A percentile compares a stretch with the other conserved stretches of the same genome.
Evolutionary conservation across 1,140 invertebrate genomes (phyloP).

Genomic region (Pristionchus pacificus): DNA sequence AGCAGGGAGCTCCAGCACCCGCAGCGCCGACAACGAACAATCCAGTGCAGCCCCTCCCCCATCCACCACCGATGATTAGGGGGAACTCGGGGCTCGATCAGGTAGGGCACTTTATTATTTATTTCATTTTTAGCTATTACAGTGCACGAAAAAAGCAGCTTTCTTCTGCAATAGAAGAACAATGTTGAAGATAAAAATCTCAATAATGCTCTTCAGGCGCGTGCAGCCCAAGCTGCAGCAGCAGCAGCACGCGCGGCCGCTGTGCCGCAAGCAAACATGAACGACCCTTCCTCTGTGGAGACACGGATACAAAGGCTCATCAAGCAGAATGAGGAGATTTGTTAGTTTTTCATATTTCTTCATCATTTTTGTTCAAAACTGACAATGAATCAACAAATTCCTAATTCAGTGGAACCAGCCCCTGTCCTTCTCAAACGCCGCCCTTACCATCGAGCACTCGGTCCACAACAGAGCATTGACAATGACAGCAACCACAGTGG

Average conservation of each 20-base stretch:
- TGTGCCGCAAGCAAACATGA: slow-evolving; percentile 8
- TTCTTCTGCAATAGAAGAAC: neutral
- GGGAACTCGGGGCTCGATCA: neutral
- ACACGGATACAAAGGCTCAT: slow-evolving; percentile 15
- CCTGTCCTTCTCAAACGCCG: slow-evolving; percentile 31
- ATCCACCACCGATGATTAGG: neutral
- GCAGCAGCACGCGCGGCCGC: slow-evolving; percentile 1
- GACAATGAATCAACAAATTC: neutral
- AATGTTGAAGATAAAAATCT: neutral
- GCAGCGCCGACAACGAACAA: neutral
- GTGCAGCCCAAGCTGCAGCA: neutral
- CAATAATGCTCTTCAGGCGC: neutral
- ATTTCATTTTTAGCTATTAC: neutral
- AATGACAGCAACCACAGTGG: slow-evolving; percentile 34
- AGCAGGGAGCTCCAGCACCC: neutral
- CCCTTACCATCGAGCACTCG: slow-evolving; percentile 36
- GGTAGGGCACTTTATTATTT: neutral
- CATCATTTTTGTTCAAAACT: neutral
- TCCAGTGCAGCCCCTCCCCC: neutral
- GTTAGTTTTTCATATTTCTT: slow-evolving; percentile 16
- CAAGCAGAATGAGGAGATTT: slow-evolving; percentile 6
- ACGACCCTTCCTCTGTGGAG: slow-evolving; percentile 4
- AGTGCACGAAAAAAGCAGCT: neutral
- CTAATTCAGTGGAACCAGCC: slow-evolving; percentile 8
- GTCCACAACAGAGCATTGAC: slow-evolving; percentile 35